phyloP scores from a whole-genome alignment of 2,113 vertebrate genomes.

The Poeciliopsis turrubarensis region DNA sequence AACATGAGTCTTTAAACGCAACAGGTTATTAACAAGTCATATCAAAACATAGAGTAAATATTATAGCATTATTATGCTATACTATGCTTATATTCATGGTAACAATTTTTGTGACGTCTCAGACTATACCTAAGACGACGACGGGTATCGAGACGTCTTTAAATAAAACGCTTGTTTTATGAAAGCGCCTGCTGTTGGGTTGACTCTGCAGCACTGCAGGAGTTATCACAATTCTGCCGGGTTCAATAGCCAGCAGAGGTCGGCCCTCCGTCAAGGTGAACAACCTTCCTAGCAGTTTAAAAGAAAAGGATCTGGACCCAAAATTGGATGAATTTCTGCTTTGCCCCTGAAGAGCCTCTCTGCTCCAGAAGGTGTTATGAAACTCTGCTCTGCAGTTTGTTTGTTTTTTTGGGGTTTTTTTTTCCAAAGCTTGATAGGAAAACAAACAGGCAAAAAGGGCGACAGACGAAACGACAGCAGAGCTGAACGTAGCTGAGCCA shows the following conservation, averaged over 20 bases:
- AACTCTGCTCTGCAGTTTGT: background rate
- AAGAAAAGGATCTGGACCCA: conserved; percentile 6
- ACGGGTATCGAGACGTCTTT: background rate
- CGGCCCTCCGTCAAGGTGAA: background rate
- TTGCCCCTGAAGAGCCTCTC: background rate
- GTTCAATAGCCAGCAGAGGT: background rate
- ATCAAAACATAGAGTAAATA: background rate
- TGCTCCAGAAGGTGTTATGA: background rate
- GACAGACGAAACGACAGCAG: background rate
- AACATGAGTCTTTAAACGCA: background rate
- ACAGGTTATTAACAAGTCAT: background rate
- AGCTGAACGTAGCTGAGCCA: background rate
- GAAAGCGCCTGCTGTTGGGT: conserved; percentile 15
- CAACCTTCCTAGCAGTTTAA: background rate
- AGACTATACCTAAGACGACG: background rate
- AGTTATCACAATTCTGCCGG: conserved; percentile 8
- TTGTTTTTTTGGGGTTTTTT: no score
- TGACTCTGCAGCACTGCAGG: conserved; percentile 5
- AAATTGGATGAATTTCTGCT: background rate
- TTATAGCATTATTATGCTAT: background rate
- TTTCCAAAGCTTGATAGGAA: background rate
- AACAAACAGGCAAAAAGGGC: background rate
- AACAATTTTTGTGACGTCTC: background rate
- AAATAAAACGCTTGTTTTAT: conserved; percentile 34
- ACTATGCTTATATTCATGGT: no score